phyloP scores from a whole-genome alignment of 2,888 invertebrate genomes.

The Pseudococcus viburni region DNA sequence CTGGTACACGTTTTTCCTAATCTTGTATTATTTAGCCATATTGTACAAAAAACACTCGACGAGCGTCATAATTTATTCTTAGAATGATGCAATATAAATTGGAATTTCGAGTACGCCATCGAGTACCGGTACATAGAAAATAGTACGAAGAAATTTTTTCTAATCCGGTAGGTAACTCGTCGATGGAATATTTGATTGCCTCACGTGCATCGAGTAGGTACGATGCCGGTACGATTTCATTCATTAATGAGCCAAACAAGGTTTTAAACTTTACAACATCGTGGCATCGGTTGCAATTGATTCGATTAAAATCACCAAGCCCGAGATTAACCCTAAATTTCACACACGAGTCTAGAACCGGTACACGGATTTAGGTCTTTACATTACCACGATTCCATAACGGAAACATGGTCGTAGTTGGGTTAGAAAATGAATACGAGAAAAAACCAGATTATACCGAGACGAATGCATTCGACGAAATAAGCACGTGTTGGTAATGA shows the following conservation, averaged over 20 bases:
- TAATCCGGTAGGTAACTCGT: not conserved
- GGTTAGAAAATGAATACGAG: constrained; percentile 23
- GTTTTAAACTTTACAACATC: not conserved
- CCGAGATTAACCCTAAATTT: constrained; percentile 8
- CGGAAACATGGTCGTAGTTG: constrained; percentile 7
- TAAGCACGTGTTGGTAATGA: not conserved
- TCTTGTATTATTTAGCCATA: not conserved
- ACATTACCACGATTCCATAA: constrained; percentile 5
- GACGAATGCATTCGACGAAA: not conserved
- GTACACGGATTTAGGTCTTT: constrained; percentile 35
- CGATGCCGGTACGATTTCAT: too few species aligned
- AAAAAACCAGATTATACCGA: constrained; percentile 49
- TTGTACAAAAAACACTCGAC: constrained; percentile 16
- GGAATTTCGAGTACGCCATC: not conserved
- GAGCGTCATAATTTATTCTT: not conserved
- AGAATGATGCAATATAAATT: not conserved
- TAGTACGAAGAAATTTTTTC: not conserved
- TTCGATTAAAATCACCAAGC: not conserved
- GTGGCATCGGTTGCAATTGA: not conserved
- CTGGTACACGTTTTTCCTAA: not conserved
- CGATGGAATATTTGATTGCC: not conserved
- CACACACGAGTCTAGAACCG: not conserved
- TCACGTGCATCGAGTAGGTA: not conserved
- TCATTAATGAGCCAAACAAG: not conserved
- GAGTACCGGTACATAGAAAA: not conserved